Percentiles rank a stretch among this genome's conserved stretches.
Conservation (phyloP, 2,113 vertebrate genomes). For the Scophthalmus maximus region DNA sequence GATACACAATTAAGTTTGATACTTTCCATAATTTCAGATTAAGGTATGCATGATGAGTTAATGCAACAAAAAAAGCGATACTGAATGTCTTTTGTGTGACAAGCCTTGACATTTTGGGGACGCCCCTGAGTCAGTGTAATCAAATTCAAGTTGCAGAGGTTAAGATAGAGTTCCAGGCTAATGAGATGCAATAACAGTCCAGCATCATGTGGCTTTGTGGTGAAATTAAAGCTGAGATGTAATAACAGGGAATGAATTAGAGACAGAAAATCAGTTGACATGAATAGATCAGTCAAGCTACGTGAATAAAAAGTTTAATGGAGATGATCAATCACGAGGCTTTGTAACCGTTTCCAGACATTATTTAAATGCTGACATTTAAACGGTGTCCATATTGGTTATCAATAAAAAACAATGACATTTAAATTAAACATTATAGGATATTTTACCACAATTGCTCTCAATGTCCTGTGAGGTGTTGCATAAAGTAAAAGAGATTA, state of each 20-base stretch:
- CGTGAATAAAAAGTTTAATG: slow-evolving; percentile 40
- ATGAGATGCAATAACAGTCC: slow-evolving; percentile 46
- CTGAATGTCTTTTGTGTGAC: slow-evolving; percentile 71
- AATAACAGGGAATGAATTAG: slow-evolving; percentile 39
- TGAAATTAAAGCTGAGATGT: slow-evolving; percentile 61
- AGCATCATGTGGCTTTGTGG: slow-evolving; percentile 47
- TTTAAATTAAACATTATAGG: neutral
- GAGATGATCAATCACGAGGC: slow-evolving; percentile 19
- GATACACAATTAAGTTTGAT: slow-evolving; percentile 59
- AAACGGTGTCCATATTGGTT: neutral
- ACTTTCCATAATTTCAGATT: slow-evolving; percentile 71
- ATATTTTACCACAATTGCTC: neutral
- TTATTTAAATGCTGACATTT: slow-evolving; percentile 8
- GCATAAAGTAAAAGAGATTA: neutral
- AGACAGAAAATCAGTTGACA: slow-evolving; percentile 18
- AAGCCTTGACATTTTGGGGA: slow-evolving; percentile 63
- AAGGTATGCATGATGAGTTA: slow-evolving; percentile 72
- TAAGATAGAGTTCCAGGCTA: slow-evolving; percentile 43
- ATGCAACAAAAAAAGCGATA: slow-evolving; percentile 52
- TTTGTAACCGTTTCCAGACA: neutral
- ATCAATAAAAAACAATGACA: neutral
- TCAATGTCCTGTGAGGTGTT: neutral
- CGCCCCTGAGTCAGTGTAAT: slow-evolving; percentile 61
- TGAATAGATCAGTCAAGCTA: slow-evolving; percentile 29
- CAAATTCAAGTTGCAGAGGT: slow-evolving; percentile 63